Evolutionary conservation across 2,888 invertebrate species (phyloP), one percentile per base, ranked within the genome.

Genomic region (Xanthostigma xanthostigma): DNA sequence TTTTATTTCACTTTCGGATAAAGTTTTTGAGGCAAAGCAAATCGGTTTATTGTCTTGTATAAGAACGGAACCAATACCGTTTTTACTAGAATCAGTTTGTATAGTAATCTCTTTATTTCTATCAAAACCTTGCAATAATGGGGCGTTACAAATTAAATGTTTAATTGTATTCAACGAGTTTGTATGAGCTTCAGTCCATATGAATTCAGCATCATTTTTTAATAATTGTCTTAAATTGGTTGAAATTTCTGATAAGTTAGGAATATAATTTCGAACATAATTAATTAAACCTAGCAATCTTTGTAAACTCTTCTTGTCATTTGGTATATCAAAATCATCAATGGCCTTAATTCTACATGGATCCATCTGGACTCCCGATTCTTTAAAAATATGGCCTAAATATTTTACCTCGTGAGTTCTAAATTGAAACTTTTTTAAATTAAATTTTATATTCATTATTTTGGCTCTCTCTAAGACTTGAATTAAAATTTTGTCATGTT

Each of bases 381-480:
- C 36, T 8, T 17, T 36, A 44, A 44, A 44, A 13, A 46, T 41
- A 36, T 39, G 39, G n/a, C 51, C 50, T 34, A 51, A 14, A 50
- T 46, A 51, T 41, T 50, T 46, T 12, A 51, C 43, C n/a, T 37
- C n/a, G 8, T 50, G 27, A n/a, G 42, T 27, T 12, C 34, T 33
- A 40, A 41, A 51, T 27, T 51, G 51, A 13, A 46, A 44, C 17
- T 51, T 51, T 40, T 42, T 17, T 37, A 27, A 36, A 45, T 53
- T 56, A 41, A 54, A 56, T 44, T 54, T 55, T 9, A 55, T 43
- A 48, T 55, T 53, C 27, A 50, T 41, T 47, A 53, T 49, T 38
- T 46, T 10, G 11, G 53, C 53, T n/a, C 48, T 14, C 40, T 55
- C 54, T 37, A 57, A 42, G 5, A 54, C 52, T 45, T 42, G 13